Evolutionary conservation across 2,888 invertebrate genomes (phyloP), one percentile per base, ranked within the genome.

Genomic region (Yponomeuta malinellus): DNA sequence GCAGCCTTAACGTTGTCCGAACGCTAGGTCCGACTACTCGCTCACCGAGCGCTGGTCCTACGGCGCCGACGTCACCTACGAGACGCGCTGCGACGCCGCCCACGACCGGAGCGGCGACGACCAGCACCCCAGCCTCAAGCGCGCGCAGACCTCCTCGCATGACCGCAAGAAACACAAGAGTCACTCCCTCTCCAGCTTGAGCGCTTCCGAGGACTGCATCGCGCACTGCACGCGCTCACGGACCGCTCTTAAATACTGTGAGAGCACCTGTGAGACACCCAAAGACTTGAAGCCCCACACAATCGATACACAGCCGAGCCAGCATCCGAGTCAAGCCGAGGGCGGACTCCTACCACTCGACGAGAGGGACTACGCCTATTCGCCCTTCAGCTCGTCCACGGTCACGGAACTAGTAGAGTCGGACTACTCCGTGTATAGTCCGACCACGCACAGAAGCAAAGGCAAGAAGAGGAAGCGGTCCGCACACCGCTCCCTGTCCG

Each of bases 41-140:
- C 92, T 93, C 76, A 89, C 93, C 78, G 93, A 93, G 85, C 93
- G 93, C 82, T 93, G 93, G 90, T 92, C 93, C 68, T 93, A 89
- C 91, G 93, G 89, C 77, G 90, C 86, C 74, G 92, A 87, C 92
- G 92, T 88, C 75, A 76, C 71, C 73, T 92, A 92, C 90, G 91
- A 92, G 77, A 90, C 91, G 64, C 90, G 91, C 78, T 90, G 87
- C 81, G 89, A 89, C 71, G 65, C 37, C 73, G 83, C 87, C 52
- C 77, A 81, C 72, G 82, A 87, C 72, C 82, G 79, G 69, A 87
- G 84, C 79, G 82, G 85, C 78, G 89, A 89, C 77, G 72, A 91
- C 77, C 78, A 72, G 76, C 68, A 77, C 74, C 78, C 75, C 74
- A 79, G 82, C 72, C 80, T 81, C 70, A 89, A 88, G 80, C 87